These are phyloP conservation scores for Buceros bicornis DNA, from an alignment of 2,797 vertebrate species.

Conservation along the genomic window DNA sequence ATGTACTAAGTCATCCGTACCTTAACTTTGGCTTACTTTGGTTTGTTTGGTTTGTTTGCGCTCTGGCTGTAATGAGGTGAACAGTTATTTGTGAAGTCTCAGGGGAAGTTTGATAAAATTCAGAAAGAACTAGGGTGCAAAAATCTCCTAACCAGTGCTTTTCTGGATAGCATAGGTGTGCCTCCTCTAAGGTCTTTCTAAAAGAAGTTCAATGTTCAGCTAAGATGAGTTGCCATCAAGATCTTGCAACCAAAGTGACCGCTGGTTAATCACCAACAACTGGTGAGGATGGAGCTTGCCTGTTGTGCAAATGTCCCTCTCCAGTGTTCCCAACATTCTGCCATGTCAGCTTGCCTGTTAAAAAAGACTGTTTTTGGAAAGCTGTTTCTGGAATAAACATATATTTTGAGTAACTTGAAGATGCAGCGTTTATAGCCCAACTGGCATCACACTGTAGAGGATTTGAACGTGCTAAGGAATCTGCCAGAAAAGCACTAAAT, in stretches of 20 bases:
- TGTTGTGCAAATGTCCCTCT: neutral
- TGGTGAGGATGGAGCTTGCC: neutral
- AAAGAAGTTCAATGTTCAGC: neutral
- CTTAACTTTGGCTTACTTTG: neutral
- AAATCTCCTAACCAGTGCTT: neutral
- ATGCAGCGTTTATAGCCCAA: constrained; percentile 15
- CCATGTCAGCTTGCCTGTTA: constrained; percentile 32
- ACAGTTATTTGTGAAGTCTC: neutral
- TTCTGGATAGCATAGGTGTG: neutral
- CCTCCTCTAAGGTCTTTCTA: neutral
- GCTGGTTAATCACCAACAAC: neutral
- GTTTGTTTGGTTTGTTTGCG: neutral
- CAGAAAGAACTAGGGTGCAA: neutral
- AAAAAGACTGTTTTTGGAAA: constrained; percentile 15
- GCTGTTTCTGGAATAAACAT: constrained; percentile 33
- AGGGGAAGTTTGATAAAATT: neutral
- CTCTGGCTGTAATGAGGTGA: neutral
- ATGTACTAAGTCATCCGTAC: neutral
- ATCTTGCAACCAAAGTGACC: neutral
- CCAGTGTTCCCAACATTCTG: neutral
- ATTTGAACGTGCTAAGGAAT: constrained; percentile 16
- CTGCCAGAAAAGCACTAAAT: neutral
- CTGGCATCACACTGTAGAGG: constrained; percentile 5
- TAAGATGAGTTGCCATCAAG: neutral
- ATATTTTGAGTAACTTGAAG: constrained; percentile 55